These are phyloP conservation scores for Pharmacophagus antenor DNA, from an alignment of 2,888 invertebrate genomes.

Conservation along the genomic window DNA sequence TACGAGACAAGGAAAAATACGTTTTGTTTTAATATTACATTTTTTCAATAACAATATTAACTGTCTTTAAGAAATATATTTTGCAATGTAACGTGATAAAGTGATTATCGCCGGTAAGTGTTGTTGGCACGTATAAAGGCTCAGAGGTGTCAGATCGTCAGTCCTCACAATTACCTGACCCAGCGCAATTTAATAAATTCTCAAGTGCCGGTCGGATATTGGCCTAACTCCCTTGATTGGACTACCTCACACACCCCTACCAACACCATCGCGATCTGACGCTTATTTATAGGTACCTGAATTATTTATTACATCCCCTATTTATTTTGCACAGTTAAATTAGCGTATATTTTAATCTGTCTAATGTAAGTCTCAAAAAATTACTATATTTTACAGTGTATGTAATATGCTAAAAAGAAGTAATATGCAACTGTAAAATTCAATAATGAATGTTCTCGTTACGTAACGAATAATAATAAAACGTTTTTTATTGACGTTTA, in stretches of 20 bases:
- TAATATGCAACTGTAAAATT: no score
- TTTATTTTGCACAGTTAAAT: constrained; percentile 11
- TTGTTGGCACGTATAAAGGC: constrained; percentile 7
- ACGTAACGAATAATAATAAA: no score
- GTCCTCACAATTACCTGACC: constrained; percentile 21
- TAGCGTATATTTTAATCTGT: no score
- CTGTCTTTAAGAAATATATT: not conserved
- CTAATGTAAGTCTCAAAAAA: no score
- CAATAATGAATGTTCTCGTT: no score
- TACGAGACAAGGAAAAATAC: no score
- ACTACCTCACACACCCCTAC: constrained; percentile 11
- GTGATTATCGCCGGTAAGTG: constrained; percentile 1
- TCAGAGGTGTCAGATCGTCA: constrained; percentile 16
- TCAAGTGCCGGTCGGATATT: constrained; percentile 28
- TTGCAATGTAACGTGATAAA: not conserved
- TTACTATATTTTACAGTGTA: no score
- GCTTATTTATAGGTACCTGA: constrained; percentile 5
- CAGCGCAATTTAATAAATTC: constrained; percentile 26
- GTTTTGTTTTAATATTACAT: no score
- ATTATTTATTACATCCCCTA: constrained; percentile 15
- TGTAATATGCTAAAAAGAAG: no score
- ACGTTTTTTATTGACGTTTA: no score
- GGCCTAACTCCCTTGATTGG: constrained; percentile 24
- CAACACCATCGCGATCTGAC: constrained; percentile 8
- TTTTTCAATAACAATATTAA: no score